A percentile compares a stretch with the other conserved stretches of the same genome.
Conservation (phyloP, 2,888 invertebrate species). For the Anoplius nigerrimus region DNA sequence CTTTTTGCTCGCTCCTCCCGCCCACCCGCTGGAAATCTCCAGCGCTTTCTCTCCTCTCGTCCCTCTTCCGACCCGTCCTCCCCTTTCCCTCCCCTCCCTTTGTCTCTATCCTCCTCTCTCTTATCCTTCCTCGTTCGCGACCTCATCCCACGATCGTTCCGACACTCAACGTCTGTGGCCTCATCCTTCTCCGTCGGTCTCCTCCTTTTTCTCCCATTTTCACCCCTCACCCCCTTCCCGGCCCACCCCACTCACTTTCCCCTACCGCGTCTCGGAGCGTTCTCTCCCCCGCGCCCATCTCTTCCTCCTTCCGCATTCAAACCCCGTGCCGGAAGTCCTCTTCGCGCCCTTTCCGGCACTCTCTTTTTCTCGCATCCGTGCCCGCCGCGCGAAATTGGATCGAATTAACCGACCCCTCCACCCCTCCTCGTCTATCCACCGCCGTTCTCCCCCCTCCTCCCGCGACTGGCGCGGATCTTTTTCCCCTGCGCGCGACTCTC, state of each 20-base stretch:
- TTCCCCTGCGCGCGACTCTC: not conserved
- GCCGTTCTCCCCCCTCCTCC: not conserved
- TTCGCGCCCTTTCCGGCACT: slow-evolving; percentile 5
- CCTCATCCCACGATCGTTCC: slow-evolving; percentile 2
- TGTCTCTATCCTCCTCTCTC: too few species aligned
- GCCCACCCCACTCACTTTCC: not conserved
- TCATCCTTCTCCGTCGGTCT: slow-evolving; percentile 20
- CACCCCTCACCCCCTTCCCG: slow-evolving; percentile 7
- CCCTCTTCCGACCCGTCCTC: not conserved
- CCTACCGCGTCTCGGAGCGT: slow-evolving; percentile 2
- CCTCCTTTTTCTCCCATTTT: slow-evolving; percentile 20
- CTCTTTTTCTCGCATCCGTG: not conserved
- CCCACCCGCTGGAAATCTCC: not conserved
- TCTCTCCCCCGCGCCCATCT: not conserved
- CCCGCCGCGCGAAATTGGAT: slow-evolving; percentile 13
- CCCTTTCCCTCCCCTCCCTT: too few species aligned
- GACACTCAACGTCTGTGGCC: slow-evolving; percentile 9
- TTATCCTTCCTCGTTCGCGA: not conserved
- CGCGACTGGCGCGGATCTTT: not conserved
- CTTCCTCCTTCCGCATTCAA: not conserved
- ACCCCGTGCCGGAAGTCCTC: not conserved
- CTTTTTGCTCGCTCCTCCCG: not conserved
- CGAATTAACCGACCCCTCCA: slow-evolving; percentile 8
- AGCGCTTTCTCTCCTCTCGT: not conserved
- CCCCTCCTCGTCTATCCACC: too few species aligned